Conservation (phyloP, 1,140 invertebrate genomes). For the Bombyx mori region DNA sequence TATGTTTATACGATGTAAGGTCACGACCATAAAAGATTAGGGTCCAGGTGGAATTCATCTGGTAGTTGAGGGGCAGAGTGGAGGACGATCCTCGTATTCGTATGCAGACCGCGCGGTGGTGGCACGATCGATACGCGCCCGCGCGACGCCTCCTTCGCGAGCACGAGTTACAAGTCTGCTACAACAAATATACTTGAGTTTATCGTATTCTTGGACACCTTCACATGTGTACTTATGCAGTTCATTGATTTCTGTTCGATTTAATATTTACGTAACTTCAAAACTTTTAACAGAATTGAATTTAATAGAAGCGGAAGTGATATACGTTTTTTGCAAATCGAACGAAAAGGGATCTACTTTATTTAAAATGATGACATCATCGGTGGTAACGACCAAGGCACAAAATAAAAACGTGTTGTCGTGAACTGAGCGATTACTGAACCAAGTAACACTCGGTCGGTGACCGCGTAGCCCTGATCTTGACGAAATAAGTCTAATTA, state of each 20-base stretch:
- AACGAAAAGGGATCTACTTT: constrained; percentile 11
- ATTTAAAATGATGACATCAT: constrained; percentile 41
- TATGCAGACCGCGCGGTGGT: constrained; percentile 57
- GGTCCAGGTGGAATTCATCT: constrained; percentile 37
- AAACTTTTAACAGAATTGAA: not conserved
- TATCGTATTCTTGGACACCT: constrained; percentile 27
- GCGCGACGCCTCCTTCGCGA: constrained; percentile 53
- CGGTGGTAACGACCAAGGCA: constrained; percentile 23
- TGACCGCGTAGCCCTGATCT: constrained; percentile 60
- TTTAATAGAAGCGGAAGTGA: not conserved
- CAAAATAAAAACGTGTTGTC: constrained; percentile 18
- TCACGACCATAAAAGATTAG: constrained; percentile 24
- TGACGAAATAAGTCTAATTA: constrained; percentile 28
- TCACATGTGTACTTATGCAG: not conserved
- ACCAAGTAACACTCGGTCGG: constrained; percentile 22
- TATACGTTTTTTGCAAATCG: not conserved
- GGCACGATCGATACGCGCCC: constrained; percentile 64
- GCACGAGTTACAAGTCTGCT: constrained; percentile 34
- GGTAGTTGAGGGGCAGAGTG: constrained; percentile 47
- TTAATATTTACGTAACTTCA: not conserved
- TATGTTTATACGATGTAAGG: constrained; percentile 31
- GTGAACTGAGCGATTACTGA: not conserved
- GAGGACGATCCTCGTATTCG: constrained; percentile 59
- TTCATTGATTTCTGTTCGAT: not conserved
- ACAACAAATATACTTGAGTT: constrained; percentile 38